These are phyloP conservation scores for Toxonevra muliebris DNA, from an alignment of 2,888 invertebrate species.

Conservation along the genomic window DNA sequence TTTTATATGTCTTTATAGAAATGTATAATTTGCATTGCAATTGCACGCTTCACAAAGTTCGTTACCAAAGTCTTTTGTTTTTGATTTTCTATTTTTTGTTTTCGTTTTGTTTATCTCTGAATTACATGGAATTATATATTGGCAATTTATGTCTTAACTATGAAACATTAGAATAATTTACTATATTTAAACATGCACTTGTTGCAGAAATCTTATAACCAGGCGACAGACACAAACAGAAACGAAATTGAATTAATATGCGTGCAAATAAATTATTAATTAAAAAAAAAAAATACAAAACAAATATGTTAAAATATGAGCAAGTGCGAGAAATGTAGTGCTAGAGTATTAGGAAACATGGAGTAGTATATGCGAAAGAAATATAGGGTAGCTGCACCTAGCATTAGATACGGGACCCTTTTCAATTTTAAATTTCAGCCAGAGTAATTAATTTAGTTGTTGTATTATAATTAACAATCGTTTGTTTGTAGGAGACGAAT, in stretches of 20 bases:
- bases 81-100: neutral
- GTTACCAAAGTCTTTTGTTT: constrained; percentile 15
- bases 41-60: neutral
- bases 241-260: neutral
- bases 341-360: too few species aligned
- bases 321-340: too few species aligned
- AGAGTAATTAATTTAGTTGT: too few species aligned
- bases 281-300: neutral
- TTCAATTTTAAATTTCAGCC: too few species aligned
- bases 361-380: too few species aligned
- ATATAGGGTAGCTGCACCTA: too few species aligned
- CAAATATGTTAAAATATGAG: too few species aligned
- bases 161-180: neutral
- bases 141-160: too few species aligned
- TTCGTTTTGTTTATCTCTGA: neutral
- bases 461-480: too few species aligned
- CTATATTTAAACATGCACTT: constrained; percentile 12
- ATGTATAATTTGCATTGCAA: constrained; percentile 4
- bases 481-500: too few species aligned
- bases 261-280: constrained; percentile 12
- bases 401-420: too few species aligned
- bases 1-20: constrained; percentile 1
- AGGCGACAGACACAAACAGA: neutral
- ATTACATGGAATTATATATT: neutral
- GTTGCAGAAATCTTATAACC: neutral